Percentiles rank a stretch among this genome's conserved stretches.
These are phyloP conservation scores for Chymomyza costata DNA, from an alignment of 1,140 invertebrate genomes.

Conservation along the genomic window DNA sequence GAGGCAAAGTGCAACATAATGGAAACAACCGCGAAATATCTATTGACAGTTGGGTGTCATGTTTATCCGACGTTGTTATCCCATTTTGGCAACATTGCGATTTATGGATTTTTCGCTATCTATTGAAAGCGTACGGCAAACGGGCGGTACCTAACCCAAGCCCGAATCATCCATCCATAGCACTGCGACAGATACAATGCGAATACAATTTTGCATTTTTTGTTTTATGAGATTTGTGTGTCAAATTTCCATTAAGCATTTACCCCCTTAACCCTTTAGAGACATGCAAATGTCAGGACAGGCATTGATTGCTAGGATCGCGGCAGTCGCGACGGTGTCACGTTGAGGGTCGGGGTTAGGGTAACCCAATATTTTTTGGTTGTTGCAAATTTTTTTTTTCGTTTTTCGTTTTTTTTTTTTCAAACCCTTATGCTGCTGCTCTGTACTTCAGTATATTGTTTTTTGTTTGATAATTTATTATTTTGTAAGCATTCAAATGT, in stretches of 20 bases:
- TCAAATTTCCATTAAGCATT: slow-evolving; percentile 73
- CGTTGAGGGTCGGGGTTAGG: slow-evolving; percentile 32
- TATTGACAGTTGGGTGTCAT: slow-evolving; percentile 76
- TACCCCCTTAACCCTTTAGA: slow-evolving; percentile 16
- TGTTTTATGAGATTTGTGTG: slow-evolving; percentile 70
- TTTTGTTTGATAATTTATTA: slow-evolving; percentile 75
- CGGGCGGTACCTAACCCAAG: slow-evolving; percentile 33
- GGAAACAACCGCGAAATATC: slow-evolving; percentile 75
- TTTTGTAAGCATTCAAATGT: slow-evolving; percentile 75
- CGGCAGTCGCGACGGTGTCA: too few species aligned
- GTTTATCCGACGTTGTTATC: slow-evolving; percentile 74
- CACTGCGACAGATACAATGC: slow-evolving; percentile 46
- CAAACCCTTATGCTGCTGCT: slow-evolving; percentile 48
- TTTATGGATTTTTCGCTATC: slow-evolving; percentile 54
- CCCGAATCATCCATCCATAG: background rate
- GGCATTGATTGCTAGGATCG: slow-evolving; percentile 31
- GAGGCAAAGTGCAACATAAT: slow-evolving; percentile 64
- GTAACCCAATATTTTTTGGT: slow-evolving; percentile 47
- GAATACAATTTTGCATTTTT: slow-evolving; percentile 65
- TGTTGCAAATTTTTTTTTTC: slow-evolving; percentile 58
- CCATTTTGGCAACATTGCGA: slow-evolving; percentile 75
- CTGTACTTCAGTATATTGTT: slow-evolving; percentile 21
- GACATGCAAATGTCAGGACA: slow-evolving; percentile 32
- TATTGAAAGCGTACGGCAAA: slow-evolving; percentile 32
- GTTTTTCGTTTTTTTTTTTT: slow-evolving; percentile 16